Percentiles rank a stretch among this genome's conserved stretches.
Conservation (phyloP, 2,113 vertebrate genomes). For the Irena cyanogastra region DNA sequence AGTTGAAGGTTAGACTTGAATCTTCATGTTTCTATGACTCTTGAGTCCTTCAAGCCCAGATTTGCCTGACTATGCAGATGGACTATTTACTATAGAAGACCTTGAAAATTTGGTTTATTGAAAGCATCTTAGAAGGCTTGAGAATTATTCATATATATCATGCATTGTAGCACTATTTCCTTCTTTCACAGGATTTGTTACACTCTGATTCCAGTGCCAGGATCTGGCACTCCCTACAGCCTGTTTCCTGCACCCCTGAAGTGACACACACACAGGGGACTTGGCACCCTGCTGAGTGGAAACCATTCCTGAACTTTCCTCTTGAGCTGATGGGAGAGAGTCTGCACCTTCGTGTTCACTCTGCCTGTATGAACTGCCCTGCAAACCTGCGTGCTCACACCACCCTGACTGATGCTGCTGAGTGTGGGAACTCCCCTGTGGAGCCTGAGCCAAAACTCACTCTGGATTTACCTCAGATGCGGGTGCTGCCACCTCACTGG, state of each 20-base stretch:
- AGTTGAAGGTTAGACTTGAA: not conserved
- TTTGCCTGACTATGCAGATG: not conserved
- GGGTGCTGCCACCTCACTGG: rapidly evolving
- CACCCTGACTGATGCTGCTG: rapidly evolving
- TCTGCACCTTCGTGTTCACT: not conserved
- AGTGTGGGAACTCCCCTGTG: rapidly evolving
- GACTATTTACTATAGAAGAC: not conserved
- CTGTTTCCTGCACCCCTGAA: too few species aligned
- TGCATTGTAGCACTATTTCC: not conserved
- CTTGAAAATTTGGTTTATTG: not conserved
- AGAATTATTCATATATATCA: not conserved
- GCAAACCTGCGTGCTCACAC: rapidly evolving
- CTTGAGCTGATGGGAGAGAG: not conserved
- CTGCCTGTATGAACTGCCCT: rapidly evolving
- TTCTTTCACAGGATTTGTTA: not conserved
- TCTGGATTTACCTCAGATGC: not conserved
- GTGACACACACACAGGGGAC: too few species aligned
- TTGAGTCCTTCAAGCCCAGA: not conserved
- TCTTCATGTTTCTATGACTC: not conserved
- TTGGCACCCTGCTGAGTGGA: not conserved
- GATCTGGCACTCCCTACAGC: not conserved
- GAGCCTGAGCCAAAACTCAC: not conserved
- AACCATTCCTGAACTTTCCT: not conserved
- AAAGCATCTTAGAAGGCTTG: not conserved
- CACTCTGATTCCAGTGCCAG: not conserved